Percentiles rank a stretch among this genome's conserved stretches.
Evolutionary conservation across 2,888 invertebrate genomes (phyloP).

Genomic region (Tridacna crocea): DNA sequence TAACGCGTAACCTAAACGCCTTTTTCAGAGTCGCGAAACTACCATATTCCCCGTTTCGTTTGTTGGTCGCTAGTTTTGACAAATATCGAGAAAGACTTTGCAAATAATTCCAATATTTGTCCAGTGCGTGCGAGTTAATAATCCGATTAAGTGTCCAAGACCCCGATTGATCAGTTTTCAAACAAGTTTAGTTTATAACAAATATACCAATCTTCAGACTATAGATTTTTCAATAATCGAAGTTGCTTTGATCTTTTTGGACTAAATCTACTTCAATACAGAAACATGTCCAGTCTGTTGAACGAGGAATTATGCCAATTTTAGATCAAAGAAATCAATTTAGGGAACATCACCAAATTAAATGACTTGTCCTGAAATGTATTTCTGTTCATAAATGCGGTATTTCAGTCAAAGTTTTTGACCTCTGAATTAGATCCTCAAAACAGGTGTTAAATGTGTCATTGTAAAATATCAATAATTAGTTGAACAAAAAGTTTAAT

Average conservation of each 20-base stretch:
- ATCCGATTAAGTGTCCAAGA: conserved; percentile 35
- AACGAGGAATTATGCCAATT: too few relatives aligned
- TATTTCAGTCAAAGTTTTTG: too few relatives aligned
- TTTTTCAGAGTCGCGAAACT: not conserved
- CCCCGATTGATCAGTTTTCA: conserved; percentile 10
- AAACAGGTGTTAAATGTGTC: too few relatives aligned
- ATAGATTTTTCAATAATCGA: conserved; percentile 28
- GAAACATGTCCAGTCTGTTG: too few relatives aligned
- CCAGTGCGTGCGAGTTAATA: conserved; percentile 25
- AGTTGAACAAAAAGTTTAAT: too few relatives aligned
- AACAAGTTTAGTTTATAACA: conserved; percentile 18
- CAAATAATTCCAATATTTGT: conserved; percentile 47
- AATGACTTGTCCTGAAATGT: too few relatives aligned
- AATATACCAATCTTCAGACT: conserved; percentile 8
- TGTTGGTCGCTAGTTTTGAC: not conserved
- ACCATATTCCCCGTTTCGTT: not conserved
- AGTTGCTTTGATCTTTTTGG: conserved; percentile 15
- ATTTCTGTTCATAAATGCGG: too few relatives aligned
- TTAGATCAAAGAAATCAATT: too few relatives aligned
- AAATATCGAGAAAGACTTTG: conserved; percentile 17
- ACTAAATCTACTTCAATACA: conserved; percentile 14
- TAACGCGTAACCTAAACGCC: not conserved
- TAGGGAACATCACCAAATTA: too few relatives aligned
- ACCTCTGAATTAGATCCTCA: too few relatives aligned
- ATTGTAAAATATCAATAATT: too few relatives aligned